Base-by-base conservation (phyloP, 2,113 vertebrate genomes). In the Tachysurus fulvidraco region DNA sequence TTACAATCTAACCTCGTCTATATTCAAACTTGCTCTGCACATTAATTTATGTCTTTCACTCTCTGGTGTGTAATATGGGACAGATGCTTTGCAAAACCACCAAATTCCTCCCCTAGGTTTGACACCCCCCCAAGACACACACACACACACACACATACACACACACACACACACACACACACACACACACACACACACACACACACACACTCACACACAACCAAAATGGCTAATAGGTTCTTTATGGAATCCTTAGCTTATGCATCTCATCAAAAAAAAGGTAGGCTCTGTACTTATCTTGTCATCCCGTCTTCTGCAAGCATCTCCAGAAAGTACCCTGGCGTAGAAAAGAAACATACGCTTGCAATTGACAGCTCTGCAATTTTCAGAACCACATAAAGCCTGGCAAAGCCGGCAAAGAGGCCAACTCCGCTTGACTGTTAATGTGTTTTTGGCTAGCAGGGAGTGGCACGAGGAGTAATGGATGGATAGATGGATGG, bases 311-410 rank as follows among this genome's bases (percentile, higher is more conserved):
- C 88, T 86, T 83, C 55, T 85, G 83, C 54, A 59, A 86, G 87
- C 80, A 87, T 89, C 57, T 83, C 90, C 59, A 81, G 67, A 87
- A 88, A 84, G 76, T 73, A 76, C 86, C 55, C 85, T 30, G 64
- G 44, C 69, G 55, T 65, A 76, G 69, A 50, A 52, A 57, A 54
- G 59, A 50, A 81, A 85, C 92, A 94, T 90, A 71, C 92, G 92
- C 90, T 93, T 93, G 88, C 90, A 81, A 87, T 91, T 91, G 93
- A 85, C 90, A 91, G 90, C 92, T 90, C 89, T 80, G 87, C 88
- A 86, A 90, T 92, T 91, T 91, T 89, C 67, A 67, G 88, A 89
- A 88, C 92, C 89, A 93, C 93, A 93, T 92, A 90, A 91, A 92
- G 86, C 90, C 89, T 89, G 89, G 88, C 84, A 36, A 92, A 91